phyloP scores from a whole-genome alignment of 2,888 invertebrate species.

The Arctia plantaginis region DNA sequence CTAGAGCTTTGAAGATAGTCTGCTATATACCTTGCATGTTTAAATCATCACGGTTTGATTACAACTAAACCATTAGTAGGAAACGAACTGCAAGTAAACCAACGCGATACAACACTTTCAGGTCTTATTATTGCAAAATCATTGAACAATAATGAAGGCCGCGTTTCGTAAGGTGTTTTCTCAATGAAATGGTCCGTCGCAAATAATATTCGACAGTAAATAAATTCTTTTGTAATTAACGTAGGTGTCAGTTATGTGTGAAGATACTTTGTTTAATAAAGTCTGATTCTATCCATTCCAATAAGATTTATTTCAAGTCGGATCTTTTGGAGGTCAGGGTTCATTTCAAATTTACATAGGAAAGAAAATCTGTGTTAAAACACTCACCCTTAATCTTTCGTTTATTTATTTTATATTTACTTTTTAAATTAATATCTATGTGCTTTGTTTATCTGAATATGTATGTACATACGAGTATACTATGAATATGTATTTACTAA shows the following conservation, averaged over 20 bases:
- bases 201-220: constrained; percentile 41
- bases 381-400: too few relatives aligned
- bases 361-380: too few relatives aligned
- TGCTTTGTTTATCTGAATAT: not conserved
- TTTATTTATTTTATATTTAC: not conserved
- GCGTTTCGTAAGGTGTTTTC: constrained; percentile 64
- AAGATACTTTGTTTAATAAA: not conserved
- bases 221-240: constrained; percentile 4
- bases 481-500: not conserved
- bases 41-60: constrained; percentile 2
- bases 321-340: not conserved
- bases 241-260: not conserved
- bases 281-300: not conserved
- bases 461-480: not conserved
- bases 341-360: too few relatives aligned
- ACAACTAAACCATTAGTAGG: not conserved
- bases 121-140: constrained; percentile 40
- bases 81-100: constrained; percentile 16
- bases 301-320: not conserved
- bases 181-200: constrained; percentile 59
- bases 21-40: not conserved
- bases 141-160: constrained; percentile 61
- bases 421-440: not conserved
- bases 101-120: constrained; percentile 36
- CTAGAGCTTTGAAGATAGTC: too few relatives aligned